Base-by-base conservation (phyloP, 92 coral and sea anemone species). In the Phenganax marumi region DNA sequence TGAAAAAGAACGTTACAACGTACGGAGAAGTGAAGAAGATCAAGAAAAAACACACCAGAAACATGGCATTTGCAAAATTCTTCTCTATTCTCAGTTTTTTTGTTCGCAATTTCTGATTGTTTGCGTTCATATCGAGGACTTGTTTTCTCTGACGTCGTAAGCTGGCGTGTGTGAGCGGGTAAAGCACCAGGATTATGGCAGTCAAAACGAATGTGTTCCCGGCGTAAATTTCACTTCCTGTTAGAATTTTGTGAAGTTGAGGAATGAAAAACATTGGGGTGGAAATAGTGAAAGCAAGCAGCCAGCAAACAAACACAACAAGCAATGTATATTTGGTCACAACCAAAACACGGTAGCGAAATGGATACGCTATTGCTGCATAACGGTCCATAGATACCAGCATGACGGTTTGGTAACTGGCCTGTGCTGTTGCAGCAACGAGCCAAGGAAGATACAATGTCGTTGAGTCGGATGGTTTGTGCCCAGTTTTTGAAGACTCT, bases 11-110 rank as follows among this genome's bases (percentile, higher is more conserved):
- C 57, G 61, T n/a, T 26, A 77, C 56, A 12, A 62, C 10, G 19
- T 77, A 77, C 25, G 82, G 82, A 26, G 71, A 62, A 14, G 82
- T 77, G 61, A 77, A 77, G 3, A 89, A 24, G 46, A 75, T 13
- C 63, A 72, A 79, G 12, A 46, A 72, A 18, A 43, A 46, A 9
- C 47, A 62, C 24, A 68, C 76, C 51, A 50, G 24, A 62, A 65
- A 47, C 63, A 52, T 74, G 4, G 54, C 23, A 55, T 74, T 52
- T 12, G 79, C 75, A 46, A 74, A 71, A n/a, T 73, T 63, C 58
- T 60, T 68, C 79, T 73, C 81, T 11, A 43, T 60, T 74, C 75
- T 74, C 75, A 77, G 54, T 60, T 77, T 77, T 14, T 58, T 18
- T 77, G 48, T 63, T 21, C 71, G 54, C 43, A 77, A 39, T 13